These are phyloP conservation scores for Epinotia brunnichana DNA, from an alignment of 2,888 invertebrate genomes.

Conservation along the genomic window DNA sequence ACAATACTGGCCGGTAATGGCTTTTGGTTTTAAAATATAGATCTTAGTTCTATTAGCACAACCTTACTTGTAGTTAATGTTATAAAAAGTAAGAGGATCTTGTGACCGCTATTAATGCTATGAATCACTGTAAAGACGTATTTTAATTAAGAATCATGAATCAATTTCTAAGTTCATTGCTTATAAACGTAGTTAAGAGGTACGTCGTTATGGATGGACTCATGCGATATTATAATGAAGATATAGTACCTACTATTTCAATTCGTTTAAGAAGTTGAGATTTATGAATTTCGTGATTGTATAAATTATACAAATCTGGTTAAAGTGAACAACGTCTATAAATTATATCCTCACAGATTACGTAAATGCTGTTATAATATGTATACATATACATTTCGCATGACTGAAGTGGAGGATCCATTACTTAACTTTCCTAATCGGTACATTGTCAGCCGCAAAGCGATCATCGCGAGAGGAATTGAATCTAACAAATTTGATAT, in stretches of 20 bases:
- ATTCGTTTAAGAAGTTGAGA: neutral
- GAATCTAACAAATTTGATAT: constrained; percentile 41
- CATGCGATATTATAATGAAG: neutral
- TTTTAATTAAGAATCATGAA: neutral
- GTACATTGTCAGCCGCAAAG: constrained; percentile 30
- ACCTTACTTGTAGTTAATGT: too few species aligned
- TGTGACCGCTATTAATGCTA: neutral
- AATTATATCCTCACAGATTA: neutral
- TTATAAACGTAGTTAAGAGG: neutral
- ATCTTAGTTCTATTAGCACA: neutral
- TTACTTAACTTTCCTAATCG: constrained; percentile 22
- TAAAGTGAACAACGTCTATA: neutral
- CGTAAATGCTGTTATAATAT: neutral
- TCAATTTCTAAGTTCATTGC: neutral
- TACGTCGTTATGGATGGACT: neutral
- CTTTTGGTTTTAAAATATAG: constrained; percentile 23
- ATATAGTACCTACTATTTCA: neutral
- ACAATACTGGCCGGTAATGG: constrained; percentile 32
- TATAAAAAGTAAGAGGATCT: too few species aligned
- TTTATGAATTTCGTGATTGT: neutral
- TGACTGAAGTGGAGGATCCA: neutral
- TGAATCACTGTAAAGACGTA: neutral
- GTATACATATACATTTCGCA: neutral
- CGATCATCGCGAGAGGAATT: constrained; percentile 40
- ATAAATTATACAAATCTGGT: neutral